Evolutionary conservation across 2,113 vertebrate genomes (phyloP).

Genomic region (Isichthys henryi): DNA sequence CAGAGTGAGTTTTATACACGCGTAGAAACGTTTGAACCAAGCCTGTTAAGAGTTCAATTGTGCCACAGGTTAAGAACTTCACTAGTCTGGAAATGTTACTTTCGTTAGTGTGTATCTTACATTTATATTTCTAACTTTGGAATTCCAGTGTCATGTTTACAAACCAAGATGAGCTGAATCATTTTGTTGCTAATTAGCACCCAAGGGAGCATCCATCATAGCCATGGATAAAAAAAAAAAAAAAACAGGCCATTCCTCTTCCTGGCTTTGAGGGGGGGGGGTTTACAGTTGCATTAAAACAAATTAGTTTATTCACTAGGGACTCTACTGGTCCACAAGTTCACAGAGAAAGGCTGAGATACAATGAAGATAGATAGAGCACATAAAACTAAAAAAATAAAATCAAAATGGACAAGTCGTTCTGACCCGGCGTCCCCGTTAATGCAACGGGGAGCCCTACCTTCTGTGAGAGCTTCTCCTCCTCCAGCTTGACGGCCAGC

Average conservation of each 20-base stretch:
- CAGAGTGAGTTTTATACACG: neutral
- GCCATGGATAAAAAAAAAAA: neutral
- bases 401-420: neutral
- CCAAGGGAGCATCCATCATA: neutral
- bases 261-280: neutral
- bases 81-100: neutral
- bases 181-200: neutral
- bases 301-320: neutral
- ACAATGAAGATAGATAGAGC: neutral
- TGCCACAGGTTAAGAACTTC: neutral
- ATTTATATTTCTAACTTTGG: neutral
- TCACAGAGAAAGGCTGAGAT: neutral
- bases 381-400: neutral
- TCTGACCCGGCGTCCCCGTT: neutral
- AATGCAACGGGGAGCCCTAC: neutral
- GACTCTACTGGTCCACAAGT: neutral
- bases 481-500: slow-evolving; percentile 91
- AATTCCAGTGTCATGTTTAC: neutral
- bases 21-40: neutral
- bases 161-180: neutral
- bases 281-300: neutral
- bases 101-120: neutral
- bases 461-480: slow-evolving; percentile 67
- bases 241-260: neutral
- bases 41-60: neutral